A percentile compares a stretch with the other conserved stretches of the same genome.
These are phyloP conservation scores for Miichthys miiuy DNA, from an alignment of 2,797 vertebrate species.

Conservation along the genomic window DNA sequence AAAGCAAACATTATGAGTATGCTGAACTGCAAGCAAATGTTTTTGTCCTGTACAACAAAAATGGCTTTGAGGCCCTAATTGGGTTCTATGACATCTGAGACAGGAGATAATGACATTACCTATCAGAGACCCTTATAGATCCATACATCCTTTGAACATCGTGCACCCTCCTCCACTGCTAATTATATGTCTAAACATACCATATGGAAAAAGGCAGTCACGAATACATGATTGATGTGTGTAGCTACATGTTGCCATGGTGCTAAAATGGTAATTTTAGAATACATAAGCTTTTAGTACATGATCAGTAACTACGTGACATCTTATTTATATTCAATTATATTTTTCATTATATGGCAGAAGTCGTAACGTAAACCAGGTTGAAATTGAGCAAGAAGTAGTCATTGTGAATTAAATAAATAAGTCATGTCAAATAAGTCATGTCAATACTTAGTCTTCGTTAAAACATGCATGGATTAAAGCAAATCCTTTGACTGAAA, in stretches of 20 bases:
- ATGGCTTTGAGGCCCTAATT: not conserved
- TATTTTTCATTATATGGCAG: not conserved
- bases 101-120: not conserved
- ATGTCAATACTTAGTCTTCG: too few species aligned
- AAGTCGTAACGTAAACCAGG: not conserved
- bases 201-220: not conserved
- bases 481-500: too few species aligned
- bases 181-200: conserved; percentile 4
- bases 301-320: not conserved
- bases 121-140: not conserved
- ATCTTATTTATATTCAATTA: conserved; percentile 2
- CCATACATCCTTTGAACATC: not conserved
- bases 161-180: not conserved
- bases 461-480: too few species aligned
- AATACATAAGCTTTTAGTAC: not conserved
- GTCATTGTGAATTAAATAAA: too few species aligned
- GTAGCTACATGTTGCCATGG: conserved; percentile 15
- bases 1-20: not conserved
- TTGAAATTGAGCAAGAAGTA: too few species aligned
- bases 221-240: not conserved
- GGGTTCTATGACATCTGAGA: not conserved
- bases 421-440: too few species aligned
- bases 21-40: not conserved
- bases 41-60: not conserved
- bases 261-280: not conserved